Evolutionary conservation across 2,797 vertebrate genomes (phyloP).

Genomic region (Spinus olivaceus): DNA sequence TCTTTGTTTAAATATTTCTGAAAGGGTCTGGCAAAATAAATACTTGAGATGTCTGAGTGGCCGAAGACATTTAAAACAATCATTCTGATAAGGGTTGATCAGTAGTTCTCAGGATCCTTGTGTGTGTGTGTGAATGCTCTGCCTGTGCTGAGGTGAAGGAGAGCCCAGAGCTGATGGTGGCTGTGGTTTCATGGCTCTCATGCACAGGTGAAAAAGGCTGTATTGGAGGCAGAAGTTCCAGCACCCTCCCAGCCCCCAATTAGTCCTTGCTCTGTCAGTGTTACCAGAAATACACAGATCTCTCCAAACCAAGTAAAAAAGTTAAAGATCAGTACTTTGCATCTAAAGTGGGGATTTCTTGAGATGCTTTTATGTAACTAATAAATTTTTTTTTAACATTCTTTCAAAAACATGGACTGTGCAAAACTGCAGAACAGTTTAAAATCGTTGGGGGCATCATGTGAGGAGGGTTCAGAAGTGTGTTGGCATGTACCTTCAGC

Average conservation of each 20-base stretch:
- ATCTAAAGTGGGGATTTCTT: neutral
- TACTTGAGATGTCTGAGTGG: neutral
- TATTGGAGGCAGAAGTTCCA: neutral
- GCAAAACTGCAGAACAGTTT: neutral
- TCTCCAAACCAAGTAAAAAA: neutral
- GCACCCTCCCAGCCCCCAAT: rapidly evolving
- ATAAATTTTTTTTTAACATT: neutral
- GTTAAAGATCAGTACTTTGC: neutral
- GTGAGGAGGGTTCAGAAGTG: neutral
- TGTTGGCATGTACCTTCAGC: neutral
- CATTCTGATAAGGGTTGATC: neutral
- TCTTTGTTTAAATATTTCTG: neutral
- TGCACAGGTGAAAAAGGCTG: neutral
- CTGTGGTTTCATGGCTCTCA: neutral
- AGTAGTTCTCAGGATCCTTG: neutral
- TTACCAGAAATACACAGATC: neutral
- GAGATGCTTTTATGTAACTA: neutral
- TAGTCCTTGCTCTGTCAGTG: neutral
- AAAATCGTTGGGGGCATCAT: neutral
- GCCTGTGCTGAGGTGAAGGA: neutral
- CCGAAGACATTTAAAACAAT: neutral
- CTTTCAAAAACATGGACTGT: neutral
- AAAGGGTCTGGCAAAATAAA: neutral
- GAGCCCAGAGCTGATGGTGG: neutral
- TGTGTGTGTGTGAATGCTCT: neutral